phyloP scores from a whole-genome alignment of 2,113 vertebrate species.

The Cathartes aura region DNA sequence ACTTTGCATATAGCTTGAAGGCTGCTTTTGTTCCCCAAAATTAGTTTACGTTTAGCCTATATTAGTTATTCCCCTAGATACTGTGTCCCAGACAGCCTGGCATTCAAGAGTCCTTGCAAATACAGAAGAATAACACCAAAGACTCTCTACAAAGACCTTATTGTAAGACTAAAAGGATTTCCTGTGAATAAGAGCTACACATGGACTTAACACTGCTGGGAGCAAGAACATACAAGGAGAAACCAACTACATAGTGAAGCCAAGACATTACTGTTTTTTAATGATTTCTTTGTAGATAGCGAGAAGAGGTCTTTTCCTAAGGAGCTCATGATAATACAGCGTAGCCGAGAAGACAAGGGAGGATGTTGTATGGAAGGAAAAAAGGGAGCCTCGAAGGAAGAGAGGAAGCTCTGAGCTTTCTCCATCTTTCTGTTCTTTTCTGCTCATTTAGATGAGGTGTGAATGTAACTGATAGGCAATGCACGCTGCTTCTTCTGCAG shows the following conservation, averaged over 20 bases:
- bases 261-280: conserved; percentile 36
- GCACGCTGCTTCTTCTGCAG: neutral
- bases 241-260: conserved; percentile 36
- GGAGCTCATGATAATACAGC: conserved; percentile 43
- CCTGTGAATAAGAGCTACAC: conserved; percentile 62
- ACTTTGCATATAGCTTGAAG: conserved; percentile 52
- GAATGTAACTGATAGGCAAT: neutral
- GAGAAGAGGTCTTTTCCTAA: conserved; percentile 56
- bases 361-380: conserved; percentile 8
- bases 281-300: conserved; percentile 53
- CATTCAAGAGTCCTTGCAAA: conserved; percentile 63
- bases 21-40: conserved; percentile 61
- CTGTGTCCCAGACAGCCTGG: conserved; percentile 11
- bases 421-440: conserved; percentile 10
- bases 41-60: conserved; percentile 60
- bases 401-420: conserved; percentile 32
- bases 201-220: conserved; percentile 65
- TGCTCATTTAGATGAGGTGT: conserved; percentile 1
- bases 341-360: conserved; percentile 9
- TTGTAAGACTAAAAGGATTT: conserved; percentile 68
- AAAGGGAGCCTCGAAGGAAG: conserved; percentile 17
- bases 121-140: conserved; percentile 63
- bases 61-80: conserved; percentile 56
- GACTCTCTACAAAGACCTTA: conserved; percentile 53
- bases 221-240: conserved; percentile 67